Evolutionary conservation across 2,888 invertebrate species (phyloP).

Genomic region (Dryomyza anilis): DNA sequence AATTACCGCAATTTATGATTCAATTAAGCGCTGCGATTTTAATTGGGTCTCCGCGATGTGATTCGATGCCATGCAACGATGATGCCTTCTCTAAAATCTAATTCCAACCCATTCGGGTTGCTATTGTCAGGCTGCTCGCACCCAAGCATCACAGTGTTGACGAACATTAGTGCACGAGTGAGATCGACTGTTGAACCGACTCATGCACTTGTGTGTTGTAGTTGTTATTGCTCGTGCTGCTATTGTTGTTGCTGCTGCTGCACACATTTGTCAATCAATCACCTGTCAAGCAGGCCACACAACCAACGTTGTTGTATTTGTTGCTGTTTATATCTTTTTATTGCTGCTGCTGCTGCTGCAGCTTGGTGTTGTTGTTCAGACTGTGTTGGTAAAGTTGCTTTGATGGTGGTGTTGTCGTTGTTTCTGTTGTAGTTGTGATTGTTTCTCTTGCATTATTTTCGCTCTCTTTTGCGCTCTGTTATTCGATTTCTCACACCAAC

Average conservation of each 20-base stretch:
- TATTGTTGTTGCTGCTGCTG: constrained; percentile 7
- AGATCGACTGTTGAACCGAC: background rate
- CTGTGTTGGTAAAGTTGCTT: constrained; percentile 32
- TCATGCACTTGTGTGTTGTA: background rate
- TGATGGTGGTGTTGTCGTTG: no score
- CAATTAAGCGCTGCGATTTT: constrained; percentile 16
- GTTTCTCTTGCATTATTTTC: background rate
- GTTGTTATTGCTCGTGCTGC: background rate
- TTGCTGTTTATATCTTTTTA: constrained; percentile 25
- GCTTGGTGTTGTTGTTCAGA: constrained; percentile 10
- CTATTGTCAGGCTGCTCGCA: constrained; percentile 17
- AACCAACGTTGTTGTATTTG: constrained; percentile 32
- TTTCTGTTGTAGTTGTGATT: background rate
- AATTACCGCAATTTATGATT: constrained; percentile 3
- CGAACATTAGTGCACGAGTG: no score
- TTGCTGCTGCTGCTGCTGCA: constrained; percentile 34
- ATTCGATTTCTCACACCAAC: no score
- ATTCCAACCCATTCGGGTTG: constrained; percentile 25
- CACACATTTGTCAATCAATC: constrained; percentile 55
- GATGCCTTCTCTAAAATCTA: constrained; percentile 1
- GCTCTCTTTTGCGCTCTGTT: constrained; percentile 24
- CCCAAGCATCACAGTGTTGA: background rate
- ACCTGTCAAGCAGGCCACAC: constrained; percentile 52
- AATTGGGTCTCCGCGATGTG: constrained; percentile 16
- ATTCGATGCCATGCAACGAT: background rate